Conservation (phyloP, 1,140 invertebrate genomes). For the Lucilia cuprina region DNA sequence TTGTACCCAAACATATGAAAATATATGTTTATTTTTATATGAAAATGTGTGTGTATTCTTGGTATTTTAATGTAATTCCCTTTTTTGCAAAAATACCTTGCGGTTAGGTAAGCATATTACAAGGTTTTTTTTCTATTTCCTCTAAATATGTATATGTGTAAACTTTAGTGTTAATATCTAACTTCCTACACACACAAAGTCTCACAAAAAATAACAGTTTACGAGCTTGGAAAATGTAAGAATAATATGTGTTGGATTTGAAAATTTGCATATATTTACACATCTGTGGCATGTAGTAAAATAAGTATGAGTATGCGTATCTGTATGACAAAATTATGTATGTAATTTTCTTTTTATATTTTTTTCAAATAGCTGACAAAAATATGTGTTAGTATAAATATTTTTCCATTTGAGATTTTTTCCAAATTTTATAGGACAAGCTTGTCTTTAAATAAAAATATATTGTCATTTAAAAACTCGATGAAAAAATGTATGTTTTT, state of each 20-base stretch:
- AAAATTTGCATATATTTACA: background rate
- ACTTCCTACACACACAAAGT: background rate
- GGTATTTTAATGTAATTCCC: background rate
- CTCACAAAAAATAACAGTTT: background rate
- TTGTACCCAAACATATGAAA: no score
- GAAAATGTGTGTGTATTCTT: background rate
- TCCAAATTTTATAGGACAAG: no score
- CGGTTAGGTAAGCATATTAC: background rate
- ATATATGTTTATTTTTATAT: no score
- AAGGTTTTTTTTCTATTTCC: background rate
- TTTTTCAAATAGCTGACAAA: conserved; percentile 15
- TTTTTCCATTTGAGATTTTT: background rate
- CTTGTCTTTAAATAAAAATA: no score
- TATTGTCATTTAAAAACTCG: no score
- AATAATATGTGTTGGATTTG: background rate
- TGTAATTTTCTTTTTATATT: background rate
- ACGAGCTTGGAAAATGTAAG: background rate
- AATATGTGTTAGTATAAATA: conserved; percentile 9
- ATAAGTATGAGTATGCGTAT: background rate
- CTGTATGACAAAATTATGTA: background rate
- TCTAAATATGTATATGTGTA: background rate
- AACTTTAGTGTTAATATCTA: conserved; percentile 1
- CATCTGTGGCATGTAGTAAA: background rate
- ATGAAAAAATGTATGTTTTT: no score
- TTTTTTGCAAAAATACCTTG: background rate